Evolutionary conservation across 1,140 invertebrate species (phyloP).

Genomic region (Drosophila sulfurigaster): DNA sequence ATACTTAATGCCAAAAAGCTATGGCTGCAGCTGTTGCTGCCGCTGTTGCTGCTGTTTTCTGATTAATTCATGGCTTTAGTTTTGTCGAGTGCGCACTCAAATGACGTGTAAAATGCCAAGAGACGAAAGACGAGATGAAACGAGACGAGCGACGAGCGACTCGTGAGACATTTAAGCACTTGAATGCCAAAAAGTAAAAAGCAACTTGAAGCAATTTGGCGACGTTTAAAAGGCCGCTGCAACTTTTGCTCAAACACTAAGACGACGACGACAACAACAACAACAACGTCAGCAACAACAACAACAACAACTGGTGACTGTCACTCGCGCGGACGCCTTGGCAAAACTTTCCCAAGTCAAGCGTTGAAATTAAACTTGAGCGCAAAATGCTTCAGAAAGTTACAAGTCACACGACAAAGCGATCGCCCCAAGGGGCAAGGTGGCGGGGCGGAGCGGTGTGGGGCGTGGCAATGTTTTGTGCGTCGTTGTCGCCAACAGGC

Average conservation of each 20-base stretch:
- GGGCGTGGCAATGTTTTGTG: slow-evolving; percentile 20
- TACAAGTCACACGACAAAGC: slow-evolving; percentile 80
- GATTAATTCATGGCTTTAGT: slow-evolving; percentile 68
- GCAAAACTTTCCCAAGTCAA: slow-evolving; percentile 72
- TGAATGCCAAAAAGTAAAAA: slow-evolving; percentile 67
- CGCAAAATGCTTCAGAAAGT: slow-evolving; percentile 68
- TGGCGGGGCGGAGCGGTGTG: background rate
- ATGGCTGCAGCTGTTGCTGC: slow-evolving; percentile 33
- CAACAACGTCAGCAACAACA: background rate
- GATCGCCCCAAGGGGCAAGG: slow-evolving; percentile 7
- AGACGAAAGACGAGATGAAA: slow-evolving; percentile 2
- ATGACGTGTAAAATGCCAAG: slow-evolving; percentile 49
- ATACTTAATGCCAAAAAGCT: slow-evolving; percentile 70
- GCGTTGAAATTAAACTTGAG: slow-evolving; percentile 79
- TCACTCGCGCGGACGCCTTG: slow-evolving; percentile 37
- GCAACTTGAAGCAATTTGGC: slow-evolving; percentile 71
- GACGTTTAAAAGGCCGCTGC: slow-evolving; percentile 61
- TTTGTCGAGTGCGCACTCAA: slow-evolving; percentile 41
- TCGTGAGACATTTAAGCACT: slow-evolving; percentile 81
- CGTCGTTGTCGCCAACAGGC: slow-evolving; percentile 46
- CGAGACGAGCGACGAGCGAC: slow-evolving; percentile 31
- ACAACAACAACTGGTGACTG: slow-evolving; percentile 22
- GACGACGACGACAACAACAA: background rate
- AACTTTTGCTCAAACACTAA: slow-evolving; percentile 18
- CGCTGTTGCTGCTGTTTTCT: slow-evolving; percentile 56